Evolutionary conservation across 2,797 vertebrate genomes (phyloP), one percentile per base, ranked within the genome.

Genomic region (Phyllotis vaccarum): DNA sequence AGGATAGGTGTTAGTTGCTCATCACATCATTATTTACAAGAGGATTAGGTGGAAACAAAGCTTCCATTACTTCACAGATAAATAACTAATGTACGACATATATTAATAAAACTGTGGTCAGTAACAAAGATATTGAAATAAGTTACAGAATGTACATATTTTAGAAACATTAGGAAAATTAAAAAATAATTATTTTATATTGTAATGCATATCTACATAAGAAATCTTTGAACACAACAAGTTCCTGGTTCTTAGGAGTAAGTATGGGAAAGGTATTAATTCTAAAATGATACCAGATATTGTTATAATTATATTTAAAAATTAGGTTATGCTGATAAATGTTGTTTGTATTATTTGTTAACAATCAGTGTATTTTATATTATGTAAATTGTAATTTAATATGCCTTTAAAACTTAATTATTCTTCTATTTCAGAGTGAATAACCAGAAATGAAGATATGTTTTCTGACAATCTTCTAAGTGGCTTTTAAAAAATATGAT

Each of bases 211-310:
- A 16, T 49, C 7, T 3, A 60, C 0, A 89, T 60, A 76, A 3
- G 1, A 34, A 54, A 37, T 56, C 34, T 62, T 3, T 37, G 13
- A 78, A 83, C 43, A 22, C 19, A 72, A 46, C 2, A 52, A 19
- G 72, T 54, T 13, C 52, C 5, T 31, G 21, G 8, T 64, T 34
- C 12, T 78, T 76, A 37, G 12, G 1, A 4, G 1, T 43, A 34
- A 14, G 3, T 11, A 49, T 46, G 7, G 1, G 0, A 31, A 34
- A 24, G 22, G 3, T 2, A 27, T 14, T 27, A 76, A 62, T 2
- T 86, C 19, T 46, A 72, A 76, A 82, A 52, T 54, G 0, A 49
- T 34, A 22, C 0, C 58, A 21, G 22, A 0, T 16, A 29, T 1
- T 6, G 56, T 94, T 37, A 37, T 10, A 54, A 29, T 56, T 6